Conservation (phyloP, 2,888 invertebrate genomes). For the Melikaiella ostensackeni region DNA sequence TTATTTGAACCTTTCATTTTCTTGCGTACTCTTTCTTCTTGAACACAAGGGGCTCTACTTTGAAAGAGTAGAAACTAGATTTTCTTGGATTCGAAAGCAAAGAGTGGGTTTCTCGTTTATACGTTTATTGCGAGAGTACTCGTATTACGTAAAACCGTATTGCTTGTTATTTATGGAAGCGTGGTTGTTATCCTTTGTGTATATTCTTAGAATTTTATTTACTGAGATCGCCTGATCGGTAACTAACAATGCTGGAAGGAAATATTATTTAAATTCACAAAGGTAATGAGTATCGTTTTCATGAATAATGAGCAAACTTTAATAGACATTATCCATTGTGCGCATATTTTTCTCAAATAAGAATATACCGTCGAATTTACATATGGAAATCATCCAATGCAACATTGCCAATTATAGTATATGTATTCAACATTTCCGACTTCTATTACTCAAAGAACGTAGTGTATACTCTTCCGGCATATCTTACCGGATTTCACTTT, state of each 20-base stretch:
- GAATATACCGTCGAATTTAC: too few relatives aligned
- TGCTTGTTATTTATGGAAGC: constrained; percentile 19
- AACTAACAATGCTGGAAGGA: neutral
- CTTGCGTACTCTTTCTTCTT: neutral
- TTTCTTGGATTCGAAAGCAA: constrained; percentile 15
- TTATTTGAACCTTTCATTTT: neutral
- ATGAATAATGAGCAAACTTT: neutral
- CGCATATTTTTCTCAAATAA: too few relatives aligned
- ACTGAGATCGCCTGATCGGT: neutral
- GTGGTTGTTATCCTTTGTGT: neutral
- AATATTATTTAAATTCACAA: neutral
- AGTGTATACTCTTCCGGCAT: too few relatives aligned
- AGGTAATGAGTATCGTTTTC: neutral
- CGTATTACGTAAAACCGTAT: neutral
- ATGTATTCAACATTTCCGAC: too few relatives aligned
- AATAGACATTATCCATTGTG: neutral
- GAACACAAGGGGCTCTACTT: constrained; percentile 3
- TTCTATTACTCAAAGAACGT: too few relatives aligned
- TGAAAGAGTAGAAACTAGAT: constrained; percentile 24
- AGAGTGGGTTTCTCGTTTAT: constrained; percentile 20
- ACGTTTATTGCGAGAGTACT: constrained; percentile 1
- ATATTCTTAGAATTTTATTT: neutral
- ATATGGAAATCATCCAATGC: neutral
- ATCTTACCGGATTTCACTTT: too few relatives aligned
- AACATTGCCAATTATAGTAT: neutral